Conservation (phyloP, 53 echinoderm and acorn worm species). For the Echinarachnius parma region DNA sequence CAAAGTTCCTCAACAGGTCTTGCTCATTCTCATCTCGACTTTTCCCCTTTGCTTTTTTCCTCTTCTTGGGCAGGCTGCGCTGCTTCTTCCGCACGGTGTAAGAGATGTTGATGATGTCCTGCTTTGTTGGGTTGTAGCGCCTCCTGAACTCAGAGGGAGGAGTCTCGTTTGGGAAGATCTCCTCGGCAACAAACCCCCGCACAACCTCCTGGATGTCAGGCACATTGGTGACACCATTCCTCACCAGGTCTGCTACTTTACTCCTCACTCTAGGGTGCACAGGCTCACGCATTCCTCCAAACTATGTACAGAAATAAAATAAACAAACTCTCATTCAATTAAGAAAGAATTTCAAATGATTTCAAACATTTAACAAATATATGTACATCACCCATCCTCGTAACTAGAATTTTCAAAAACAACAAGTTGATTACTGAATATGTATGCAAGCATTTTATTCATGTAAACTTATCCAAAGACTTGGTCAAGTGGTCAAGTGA, state of each 20-base stretch:
- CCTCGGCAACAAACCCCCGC: conserved; percentile 9
- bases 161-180: conserved; percentile 18
- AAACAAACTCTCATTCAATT: background rate
- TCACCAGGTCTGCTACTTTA: conserved; percentile 19
- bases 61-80: background rate
- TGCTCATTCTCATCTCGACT: background rate
- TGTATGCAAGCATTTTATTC: no score
- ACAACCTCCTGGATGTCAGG: conserved; percentile 26
- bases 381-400: no score
- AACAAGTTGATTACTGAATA: no score
- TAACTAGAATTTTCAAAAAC: no score
- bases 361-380: no score
- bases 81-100: background rate
- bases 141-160: conserved; percentile 17
- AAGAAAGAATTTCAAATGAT: no score
- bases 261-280: conserved; percentile 25
- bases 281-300: conserved; percentile 43
- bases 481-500: no score
- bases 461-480: background rate
- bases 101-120: background rate
- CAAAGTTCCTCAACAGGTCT: background rate
- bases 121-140: conserved; percentile 1
- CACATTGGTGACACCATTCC: conserved; percentile 15
- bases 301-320: conserved; percentile 4
- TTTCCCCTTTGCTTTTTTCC: background rate